Base-by-base conservation (phyloP, 2,113 vertebrate species). In the Callorhinus ursinus region DNA sequence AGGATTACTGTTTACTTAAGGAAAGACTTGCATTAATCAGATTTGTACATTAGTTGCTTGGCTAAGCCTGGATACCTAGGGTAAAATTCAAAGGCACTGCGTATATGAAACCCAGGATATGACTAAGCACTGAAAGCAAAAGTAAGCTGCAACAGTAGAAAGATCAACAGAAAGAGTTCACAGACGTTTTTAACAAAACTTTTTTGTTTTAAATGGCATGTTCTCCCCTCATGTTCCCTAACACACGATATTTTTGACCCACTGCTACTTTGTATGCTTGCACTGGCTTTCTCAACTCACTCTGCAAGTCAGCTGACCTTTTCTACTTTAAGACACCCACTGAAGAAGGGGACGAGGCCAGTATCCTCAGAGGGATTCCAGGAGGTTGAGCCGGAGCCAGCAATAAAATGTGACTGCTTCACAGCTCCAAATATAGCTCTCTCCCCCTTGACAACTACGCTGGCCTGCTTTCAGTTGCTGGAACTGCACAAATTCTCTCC, bases 1-100 rank as follows among this genome's bases (percentile, higher is more conserved):
- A 93, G 81, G 57, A 77, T 95, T 80, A 55, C 63, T 95, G 49
- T 74, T 74, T 93, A 80, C 55, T 81, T 97, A 67, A 36, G 63
- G 39, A 82, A 90, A 88, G 16, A 49, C 59, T 97, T 71, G 36
- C 84, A 71, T 86, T 90, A 55, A 92, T 85, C 76, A 57, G 69
- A 77, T 77, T 85, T 90, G 57, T 83, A 51, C 31, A 92, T 65
- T 79, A 95, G n/a, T 39, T 88, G 15, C 46, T 74, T 83, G 88
- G 85, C 86, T 86, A 94, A 95, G 22, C 49, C 55, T 88, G 39
- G 26, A 72, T 53, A 86, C 28, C 55, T 85, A 79, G 49, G 86
- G 49, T 87, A 42, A 94, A 57, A 96, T 80, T 83, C 42, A 86
- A 89, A 93, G 10, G 33, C 9, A 49, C 49, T 33, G 31, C 4